A percentile compares a stretch with the other conserved stretches of the same genome.
These are phyloP conservation scores for Drosophila pseudoobscura DNA, from an alignment of 1,140 invertebrate species.

Conservation along the genomic window DNA sequence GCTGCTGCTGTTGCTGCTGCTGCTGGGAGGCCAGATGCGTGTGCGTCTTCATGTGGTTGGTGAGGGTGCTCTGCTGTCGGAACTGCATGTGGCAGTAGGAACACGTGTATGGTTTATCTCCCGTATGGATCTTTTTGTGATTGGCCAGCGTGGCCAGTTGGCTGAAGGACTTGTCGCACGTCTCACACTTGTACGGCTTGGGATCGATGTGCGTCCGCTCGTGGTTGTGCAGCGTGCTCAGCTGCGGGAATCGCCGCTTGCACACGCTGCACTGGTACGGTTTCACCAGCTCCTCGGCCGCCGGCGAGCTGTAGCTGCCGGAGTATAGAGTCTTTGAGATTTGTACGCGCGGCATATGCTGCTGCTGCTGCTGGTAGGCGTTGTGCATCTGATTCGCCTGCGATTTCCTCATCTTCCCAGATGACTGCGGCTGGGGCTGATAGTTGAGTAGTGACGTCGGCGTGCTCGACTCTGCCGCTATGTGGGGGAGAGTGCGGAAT, in stretches of 20 bases:
- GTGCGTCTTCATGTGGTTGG: constrained; percentile 83
- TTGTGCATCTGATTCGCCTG: constrained; percentile 69
- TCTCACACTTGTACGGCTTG: constrained; percentile 82
- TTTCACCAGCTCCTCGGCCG: constrained; percentile 81
- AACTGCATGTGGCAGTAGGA: constrained; percentile 81
- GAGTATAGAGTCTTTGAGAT: constrained; percentile 82
- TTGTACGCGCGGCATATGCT: constrained; percentile 63
- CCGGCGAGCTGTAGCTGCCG: constrained; percentile 78
- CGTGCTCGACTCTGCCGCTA: constrained; percentile 73
- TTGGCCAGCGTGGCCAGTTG: constrained; percentile 79
- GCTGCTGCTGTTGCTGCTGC: constrained; percentile 35
- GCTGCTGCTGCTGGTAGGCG: constrained; percentile 72
- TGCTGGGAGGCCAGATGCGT: constrained; percentile 62
- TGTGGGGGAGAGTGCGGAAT: constrained; percentile 5
- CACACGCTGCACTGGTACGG: constrained; percentile 83
- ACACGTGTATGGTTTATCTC: constrained; percentile 83
- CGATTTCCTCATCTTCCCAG: constrained; percentile 65
- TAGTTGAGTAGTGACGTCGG: constrained; percentile 77
- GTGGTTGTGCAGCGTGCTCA: constrained; percentile 82
- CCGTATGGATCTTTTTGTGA: constrained; percentile 83
- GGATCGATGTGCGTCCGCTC: constrained; percentile 83
- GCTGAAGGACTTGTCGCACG: constrained; percentile 81
- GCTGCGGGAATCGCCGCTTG: constrained; percentile 79
- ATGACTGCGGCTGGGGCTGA: constrained; percentile 63
- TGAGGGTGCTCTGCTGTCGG: constrained; percentile 80